Evolutionary conservation across 2,888 invertebrate genomes (phyloP).

Genomic region (Morpho deidamia): DNA sequence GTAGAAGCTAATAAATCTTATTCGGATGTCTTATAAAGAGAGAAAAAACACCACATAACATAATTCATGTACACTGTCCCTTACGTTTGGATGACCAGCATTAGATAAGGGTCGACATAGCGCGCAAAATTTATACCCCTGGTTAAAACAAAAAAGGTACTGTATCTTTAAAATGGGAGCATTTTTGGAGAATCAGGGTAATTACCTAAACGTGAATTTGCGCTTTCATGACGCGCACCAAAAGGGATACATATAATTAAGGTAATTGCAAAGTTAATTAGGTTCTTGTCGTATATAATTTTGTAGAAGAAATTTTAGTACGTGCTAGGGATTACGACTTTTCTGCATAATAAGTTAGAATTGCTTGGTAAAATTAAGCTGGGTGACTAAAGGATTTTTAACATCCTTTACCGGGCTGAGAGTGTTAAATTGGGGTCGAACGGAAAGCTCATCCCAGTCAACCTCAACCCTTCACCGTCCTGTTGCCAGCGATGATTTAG

Average conservation of each 20-base stretch:
- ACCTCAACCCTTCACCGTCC: too few relatives aligned
- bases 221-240: neutral
- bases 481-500: too few relatives aligned
- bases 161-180: slow-evolving; percentile 18
- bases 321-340: too few relatives aligned
- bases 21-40: neutral
- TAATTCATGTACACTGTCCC: slow-evolving; percentile 20
- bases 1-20: neutral
- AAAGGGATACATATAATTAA: too few relatives aligned
- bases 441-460: too few relatives aligned
- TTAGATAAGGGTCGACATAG: slow-evolving; percentile 47
- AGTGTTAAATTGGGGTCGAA: too few relatives aligned
- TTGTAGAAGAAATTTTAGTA: too few relatives aligned
- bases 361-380: too few relatives aligned
- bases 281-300: neutral
- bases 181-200: slow-evolving; percentile 14
- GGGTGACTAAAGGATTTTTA: too few relatives aligned
- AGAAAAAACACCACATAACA: slow-evolving; percentile 5
- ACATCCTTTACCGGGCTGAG: too few relatives aligned
- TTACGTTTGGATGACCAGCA: slow-evolving; percentile 33
- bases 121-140: slow-evolving; percentile 48
- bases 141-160: slow-evolving; percentile 34
- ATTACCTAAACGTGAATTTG: slow-evolving; percentile 10
- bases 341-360: too few relatives aligned
- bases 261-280: neutral